phyloP scores from a whole-genome alignment of 2,888 invertebrate species.

The Calameuta filiformis region DNA sequence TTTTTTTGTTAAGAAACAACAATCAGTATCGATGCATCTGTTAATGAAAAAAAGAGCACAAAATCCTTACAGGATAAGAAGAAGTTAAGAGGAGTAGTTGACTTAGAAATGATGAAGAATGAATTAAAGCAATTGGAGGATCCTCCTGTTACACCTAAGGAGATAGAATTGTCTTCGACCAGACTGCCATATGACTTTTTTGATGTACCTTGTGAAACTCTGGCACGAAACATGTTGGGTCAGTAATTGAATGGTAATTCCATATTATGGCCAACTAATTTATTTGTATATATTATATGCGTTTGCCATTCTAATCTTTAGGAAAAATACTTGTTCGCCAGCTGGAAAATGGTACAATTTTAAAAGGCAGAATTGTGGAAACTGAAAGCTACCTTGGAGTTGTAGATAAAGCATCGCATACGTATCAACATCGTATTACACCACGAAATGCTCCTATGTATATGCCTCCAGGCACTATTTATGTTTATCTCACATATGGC shows the following conservation, averaged over 20 bases:
- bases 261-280: neutral
- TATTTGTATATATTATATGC: neutral
- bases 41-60: neutral
- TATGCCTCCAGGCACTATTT: slow-evolving; percentile 77
- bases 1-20: neutral
- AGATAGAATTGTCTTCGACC: slow-evolving; percentile 45
- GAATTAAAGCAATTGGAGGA: slow-evolving; percentile 59
- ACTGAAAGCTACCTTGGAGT: slow-evolving; percentile 79
- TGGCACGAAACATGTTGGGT: slow-evolving; percentile 71
- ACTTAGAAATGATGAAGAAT: slow-evolving; percentile 46
- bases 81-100: slow-evolving; percentile 37
- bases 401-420: slow-evolving; percentile 76
- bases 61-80: slow-evolving; percentile 21
- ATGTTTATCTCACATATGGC: slow-evolving; percentile 80
- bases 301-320: neutral
- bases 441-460: slow-evolving; percentile 77
- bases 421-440: slow-evolving; percentile 71
- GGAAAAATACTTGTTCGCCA: slow-evolving; percentile 73
- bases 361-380: slow-evolving; percentile 77
- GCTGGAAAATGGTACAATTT: slow-evolving; percentile 66
- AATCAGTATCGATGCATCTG: no score
- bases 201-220: slow-evolving; percentile 64
- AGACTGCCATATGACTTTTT: slow-evolving; percentile 62
- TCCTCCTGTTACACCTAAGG: slow-evolving; percentile 52
- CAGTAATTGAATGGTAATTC: slow-evolving; percentile 12